Evolutionary conservation across 2,888 invertebrate genomes (phyloP), one percentile per base, ranked within the genome.

Genomic region (Ormyrus pomaceus): DNA sequence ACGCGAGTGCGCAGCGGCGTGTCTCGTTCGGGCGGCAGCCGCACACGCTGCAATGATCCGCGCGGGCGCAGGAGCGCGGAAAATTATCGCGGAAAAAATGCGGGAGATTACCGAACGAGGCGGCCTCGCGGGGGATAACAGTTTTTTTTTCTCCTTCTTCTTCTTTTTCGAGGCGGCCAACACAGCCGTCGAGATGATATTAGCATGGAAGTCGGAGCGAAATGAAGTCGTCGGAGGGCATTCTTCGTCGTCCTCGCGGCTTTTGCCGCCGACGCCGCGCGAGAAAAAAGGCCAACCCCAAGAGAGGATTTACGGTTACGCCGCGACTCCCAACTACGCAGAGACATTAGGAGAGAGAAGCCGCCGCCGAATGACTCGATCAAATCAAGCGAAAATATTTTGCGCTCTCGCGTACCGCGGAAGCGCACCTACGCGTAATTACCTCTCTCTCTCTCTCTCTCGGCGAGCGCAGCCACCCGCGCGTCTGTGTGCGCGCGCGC

Each of bases 171-270:
- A n/a, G n/a, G n/a, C n/a, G n/a, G n/a, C n/a, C n/a, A n/a, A n/a
- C n/a, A n/a, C n/a, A n/a, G n/a, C n/a, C n/a, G n/a, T n/a, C n/a
- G n/a, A n/a, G n/a, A n/a, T n/a, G n/a, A n/a, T 1, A 19, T 19
- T 19, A 19, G 19, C 19, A 19, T 19, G 19, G 19, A 19, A 19
- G 19, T 19, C 19, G n/a, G 19, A 19, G 0, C 19, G 19, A 19
- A 72, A 72, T 72, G 45, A 46, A 72, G 72, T 72, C 72, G 72
- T 72, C 72, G 13, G 61, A n/a, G 46, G 61, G 53, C 72, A 72
- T 72, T 72, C 72, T 62, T 72, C 62, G 45, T 62, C 72, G 72
- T 34, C 53, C 51, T 11, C 13, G 53, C 53, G 53, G 19, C n/a
- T n/a, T n/a, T 10, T 13, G 46, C n/a, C 46, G 1, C 7, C 13